Conservation (phyloP, 2,797 vertebrate species). For the Neostethus bicornis region DNA sequence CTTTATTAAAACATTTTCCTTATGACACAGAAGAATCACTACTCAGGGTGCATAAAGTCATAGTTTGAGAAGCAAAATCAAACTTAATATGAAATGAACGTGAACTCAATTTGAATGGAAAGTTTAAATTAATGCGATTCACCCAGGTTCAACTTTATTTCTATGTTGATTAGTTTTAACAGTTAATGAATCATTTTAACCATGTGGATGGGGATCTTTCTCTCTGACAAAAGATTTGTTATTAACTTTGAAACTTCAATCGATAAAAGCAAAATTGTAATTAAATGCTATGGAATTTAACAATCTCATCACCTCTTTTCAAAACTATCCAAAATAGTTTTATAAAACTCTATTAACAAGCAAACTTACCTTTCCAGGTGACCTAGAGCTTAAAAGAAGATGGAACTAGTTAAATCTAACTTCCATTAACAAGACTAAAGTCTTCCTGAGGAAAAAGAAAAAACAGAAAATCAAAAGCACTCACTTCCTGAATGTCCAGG, state of each 20-base stretch:
- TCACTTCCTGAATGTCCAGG: constrained; percentile 75
- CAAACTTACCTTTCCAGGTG: too few species aligned
- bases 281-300: not conserved
- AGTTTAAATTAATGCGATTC: too few species aligned
- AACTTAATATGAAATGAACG: not conserved
- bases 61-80: not conserved
- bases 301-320: too few species aligned
- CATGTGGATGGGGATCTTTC: too few species aligned
- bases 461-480: constrained; percentile 42
- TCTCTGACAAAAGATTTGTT: too few species aligned
- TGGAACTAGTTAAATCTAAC: constrained; percentile 30
- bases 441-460: constrained; percentile 1
- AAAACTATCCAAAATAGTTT: too few species aligned
- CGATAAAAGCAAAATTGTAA: not conserved
- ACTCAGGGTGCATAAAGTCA: not conserved
- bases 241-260: not conserved
- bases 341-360: too few species aligned
- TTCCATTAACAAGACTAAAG: not conserved
- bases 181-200: not conserved
- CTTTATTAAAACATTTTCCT: too few species aligned
- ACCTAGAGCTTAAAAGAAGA: constrained; percentile 2
- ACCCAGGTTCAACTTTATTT: not conserved
- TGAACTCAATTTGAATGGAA: not conserved
- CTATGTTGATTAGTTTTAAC: not conserved
- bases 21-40: not conserved